Base-by-base conservation (phyloP, 2,113 vertebrate genomes). In the Sciurus niger region DNA sequence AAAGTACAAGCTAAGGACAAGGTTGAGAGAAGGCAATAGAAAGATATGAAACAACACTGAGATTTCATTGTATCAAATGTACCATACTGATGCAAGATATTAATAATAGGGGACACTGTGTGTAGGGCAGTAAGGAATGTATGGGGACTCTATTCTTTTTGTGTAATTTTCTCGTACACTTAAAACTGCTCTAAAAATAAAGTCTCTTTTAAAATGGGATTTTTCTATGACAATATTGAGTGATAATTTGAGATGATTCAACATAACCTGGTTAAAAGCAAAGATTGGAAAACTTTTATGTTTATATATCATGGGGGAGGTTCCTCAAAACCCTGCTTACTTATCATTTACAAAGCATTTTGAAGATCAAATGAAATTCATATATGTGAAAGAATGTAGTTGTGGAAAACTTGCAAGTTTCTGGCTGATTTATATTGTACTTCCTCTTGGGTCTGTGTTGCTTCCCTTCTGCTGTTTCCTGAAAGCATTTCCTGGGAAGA, bases 141-240 rank as follows among this genome's bases (percentile, higher is more conserved):
- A 53, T 14, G 11, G 73, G 25, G 40, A 63, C 1, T 43, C n/a
- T 34, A 6, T 85, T 77, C 13, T 83, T 88, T 65, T 37, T 60
- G 4, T 55, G 70, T 6, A 32, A 25, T 95, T 83, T 85, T 92
- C 65, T 51, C 28, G 9, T 17, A 70, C 80, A 51, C 17, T 1
- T 22, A 80, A 88, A 92, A 40, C n/a, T 73, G 8, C 53, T 84
- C 18, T 89, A 67, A 37, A 85, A 72, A 76, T 43, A 91, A 82
- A 60, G 17, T 53, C 16, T 83, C 74, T 79, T 32, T 32, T 53
- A 85, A 67, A 46, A 34, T 67, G 11, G n/a, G 1, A 30, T 51
- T 67, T 93, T 93, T 32, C 32, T 6, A 37, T 55, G 28, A 60
- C 67, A 58, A 73, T 78, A 37, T 8, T 67, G 67, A 76, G 4